A percentile compares a stretch with the other conserved stretches of the same genome.
Conservation (phyloP, 2,113 vertebrate species). For the Crotalus viridis region DNA sequence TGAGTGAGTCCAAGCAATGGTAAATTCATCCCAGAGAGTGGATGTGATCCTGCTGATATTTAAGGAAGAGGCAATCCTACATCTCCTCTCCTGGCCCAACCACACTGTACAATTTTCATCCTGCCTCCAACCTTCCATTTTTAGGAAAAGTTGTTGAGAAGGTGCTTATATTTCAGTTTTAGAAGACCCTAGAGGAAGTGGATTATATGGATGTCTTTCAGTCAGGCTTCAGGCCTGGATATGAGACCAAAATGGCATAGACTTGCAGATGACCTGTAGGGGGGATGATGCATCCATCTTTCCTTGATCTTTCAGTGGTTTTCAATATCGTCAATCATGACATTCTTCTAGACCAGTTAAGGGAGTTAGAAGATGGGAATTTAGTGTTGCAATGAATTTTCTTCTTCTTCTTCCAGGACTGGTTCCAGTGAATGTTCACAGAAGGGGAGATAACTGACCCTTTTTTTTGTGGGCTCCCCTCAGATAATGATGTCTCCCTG, state of each 20-base stretch:
- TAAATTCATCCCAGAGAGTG: not conserved
- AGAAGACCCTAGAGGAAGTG: not conserved
- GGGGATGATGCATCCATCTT: not conserved
- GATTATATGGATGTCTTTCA: not conserved
- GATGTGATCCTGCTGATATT: not conserved
- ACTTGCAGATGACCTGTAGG: not conserved
- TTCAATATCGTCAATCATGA: not conserved
- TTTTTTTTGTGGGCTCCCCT: not conserved
- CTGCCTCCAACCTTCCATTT: not conserved
- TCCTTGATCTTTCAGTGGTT: not conserved
- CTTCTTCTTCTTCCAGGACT: not conserved
- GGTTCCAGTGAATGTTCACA: not conserved
- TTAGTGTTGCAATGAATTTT: not conserved
- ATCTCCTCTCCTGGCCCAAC: not conserved
- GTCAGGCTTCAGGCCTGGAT: not conserved
- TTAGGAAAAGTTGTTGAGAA: not conserved
- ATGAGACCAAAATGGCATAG: not conserved
- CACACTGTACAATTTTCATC: not conserved
- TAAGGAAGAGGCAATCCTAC: not conserved
- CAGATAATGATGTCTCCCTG: not conserved
- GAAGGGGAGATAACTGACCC: not conserved
- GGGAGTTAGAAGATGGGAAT: not conserved
- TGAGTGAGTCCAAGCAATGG: not conserved
- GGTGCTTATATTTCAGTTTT: not conserved
- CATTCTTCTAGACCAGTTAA: not conserved